These are phyloP conservation scores for Caenorhabditis sp. DNA, from an alignment of 2,888 invertebrate genomes.

Conservation along the genomic window DNA sequence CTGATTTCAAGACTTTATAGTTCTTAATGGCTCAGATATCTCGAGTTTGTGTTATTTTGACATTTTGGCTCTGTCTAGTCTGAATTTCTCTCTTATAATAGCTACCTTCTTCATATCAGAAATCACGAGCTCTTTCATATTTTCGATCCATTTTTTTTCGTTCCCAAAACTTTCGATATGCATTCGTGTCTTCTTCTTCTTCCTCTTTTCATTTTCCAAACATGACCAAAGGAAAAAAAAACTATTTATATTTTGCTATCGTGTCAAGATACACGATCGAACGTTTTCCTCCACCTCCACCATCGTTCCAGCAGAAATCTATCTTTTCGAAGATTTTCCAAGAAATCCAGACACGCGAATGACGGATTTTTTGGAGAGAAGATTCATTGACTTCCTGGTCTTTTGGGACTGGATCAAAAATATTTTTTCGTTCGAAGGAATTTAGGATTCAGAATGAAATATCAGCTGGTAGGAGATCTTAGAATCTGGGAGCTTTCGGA, in stretches of 20 bases:
- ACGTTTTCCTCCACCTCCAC: not conserved
- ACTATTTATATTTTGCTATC: slow-evolving; percentile 9
- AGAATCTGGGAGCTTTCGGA: no score
- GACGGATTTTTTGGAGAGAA: not conserved
- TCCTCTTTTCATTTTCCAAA: not conserved
- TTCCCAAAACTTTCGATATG: slow-evolving; percentile 1
- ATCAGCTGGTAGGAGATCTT: not conserved
- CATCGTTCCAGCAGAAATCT: no score
- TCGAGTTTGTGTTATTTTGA: not conserved
- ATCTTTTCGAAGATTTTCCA: not conserved
- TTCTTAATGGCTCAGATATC: no score
- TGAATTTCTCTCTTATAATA: no score
- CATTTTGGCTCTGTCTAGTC: not conserved
- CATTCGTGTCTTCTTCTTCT: no score
- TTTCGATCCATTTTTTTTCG: not conserved
- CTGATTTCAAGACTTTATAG: no score
- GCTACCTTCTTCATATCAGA: not conserved
- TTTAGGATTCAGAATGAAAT: not conserved
- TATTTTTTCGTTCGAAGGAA: not conserved
- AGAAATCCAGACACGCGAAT: slow-evolving; percentile 14
- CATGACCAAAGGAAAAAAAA: not conserved
- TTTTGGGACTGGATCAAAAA: not conserved
- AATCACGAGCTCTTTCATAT: not conserved
- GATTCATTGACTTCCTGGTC: slow-evolving; percentile 19
- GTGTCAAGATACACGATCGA: slow-evolving; percentile 9